Evolutionary conservation across 2,113 vertebrate species (phyloP).

Genomic region (Pygoscelis adeliae): DNA sequence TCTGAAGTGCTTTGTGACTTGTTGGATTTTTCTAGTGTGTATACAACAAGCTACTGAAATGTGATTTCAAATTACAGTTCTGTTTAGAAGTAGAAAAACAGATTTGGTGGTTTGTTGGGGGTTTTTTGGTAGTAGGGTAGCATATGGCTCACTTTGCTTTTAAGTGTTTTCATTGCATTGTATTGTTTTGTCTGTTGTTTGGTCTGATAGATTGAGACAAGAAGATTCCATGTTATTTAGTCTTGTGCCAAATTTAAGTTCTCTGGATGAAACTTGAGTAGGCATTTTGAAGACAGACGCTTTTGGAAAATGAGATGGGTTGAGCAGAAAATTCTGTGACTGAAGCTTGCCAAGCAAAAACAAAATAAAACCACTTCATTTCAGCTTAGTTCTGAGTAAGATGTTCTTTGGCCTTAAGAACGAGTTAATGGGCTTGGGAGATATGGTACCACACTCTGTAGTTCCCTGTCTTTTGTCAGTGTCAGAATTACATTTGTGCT

Average conservation of each 20-base stretch:
- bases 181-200: not conserved
- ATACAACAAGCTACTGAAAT: not conserved
- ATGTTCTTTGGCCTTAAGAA: not conserved
- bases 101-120: too few relatives aligned
- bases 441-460: fast-evolving
- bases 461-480: not conserved
- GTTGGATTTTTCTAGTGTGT: not conserved
- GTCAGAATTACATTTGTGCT: not conserved
- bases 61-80: not conserved
- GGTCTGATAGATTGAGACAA: not conserved
- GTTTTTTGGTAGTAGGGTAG: not conserved
- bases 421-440: not conserved
- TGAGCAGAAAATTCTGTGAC: not conserved
- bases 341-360: not conserved
- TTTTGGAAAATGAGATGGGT: not conserved
- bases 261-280: not conserved
- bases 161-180: not conserved
- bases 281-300: not conserved
- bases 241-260: not conserved
- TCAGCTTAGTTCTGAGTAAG: not conserved
- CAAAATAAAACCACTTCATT: not conserved
- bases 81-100: not conserved
- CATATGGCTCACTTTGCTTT: not conserved
- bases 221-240: not conserved
- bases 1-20: not conserved